phyloP scores from a whole-genome alignment of 2,113 vertebrate genomes.

The Falco punctatus region DNA sequence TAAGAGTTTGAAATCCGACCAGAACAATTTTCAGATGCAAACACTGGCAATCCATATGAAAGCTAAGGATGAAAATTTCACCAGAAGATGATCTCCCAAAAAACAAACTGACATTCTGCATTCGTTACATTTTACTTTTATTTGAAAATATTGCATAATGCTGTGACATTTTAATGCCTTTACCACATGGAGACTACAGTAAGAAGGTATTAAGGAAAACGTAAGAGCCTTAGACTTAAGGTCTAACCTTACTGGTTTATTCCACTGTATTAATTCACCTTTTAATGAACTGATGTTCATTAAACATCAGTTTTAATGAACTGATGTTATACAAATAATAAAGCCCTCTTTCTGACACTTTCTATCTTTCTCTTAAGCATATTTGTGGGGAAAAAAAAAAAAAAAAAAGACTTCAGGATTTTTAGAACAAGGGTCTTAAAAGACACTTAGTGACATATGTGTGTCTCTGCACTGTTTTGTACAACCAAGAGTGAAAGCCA shows the following conservation, averaged over 20 bases:
- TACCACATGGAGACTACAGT: not conserved
- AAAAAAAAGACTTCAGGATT: not conserved
- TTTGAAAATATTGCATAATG: not conserved
- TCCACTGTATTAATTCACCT: not conserved
- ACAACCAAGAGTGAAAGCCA: not conserved
- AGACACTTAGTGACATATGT: not conserved
- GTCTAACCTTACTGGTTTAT: not conserved
- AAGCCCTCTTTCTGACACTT: not conserved
- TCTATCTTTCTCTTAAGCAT: not conserved
- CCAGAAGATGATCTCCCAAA: not conserved
- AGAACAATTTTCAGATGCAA: not conserved
- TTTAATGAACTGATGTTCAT: not conserved
- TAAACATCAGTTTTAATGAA: not conserved
- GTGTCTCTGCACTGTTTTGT: not conserved
- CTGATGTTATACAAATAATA: not conserved
- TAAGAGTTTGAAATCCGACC: not conserved
- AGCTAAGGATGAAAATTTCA: not conserved
- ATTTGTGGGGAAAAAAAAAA: not conserved
- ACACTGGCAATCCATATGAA: not conserved
- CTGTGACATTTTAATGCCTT: not conserved
- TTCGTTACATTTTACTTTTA: not conserved
- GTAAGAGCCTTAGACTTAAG: not conserved
- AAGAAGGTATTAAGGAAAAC: not conserved
- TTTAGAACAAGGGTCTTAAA: not conserved
- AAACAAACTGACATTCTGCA: not conserved